Evolutionary conservation across 1,140 invertebrate genomes (phyloP).

Genomic region (Mesaphorura yosii): DNA sequence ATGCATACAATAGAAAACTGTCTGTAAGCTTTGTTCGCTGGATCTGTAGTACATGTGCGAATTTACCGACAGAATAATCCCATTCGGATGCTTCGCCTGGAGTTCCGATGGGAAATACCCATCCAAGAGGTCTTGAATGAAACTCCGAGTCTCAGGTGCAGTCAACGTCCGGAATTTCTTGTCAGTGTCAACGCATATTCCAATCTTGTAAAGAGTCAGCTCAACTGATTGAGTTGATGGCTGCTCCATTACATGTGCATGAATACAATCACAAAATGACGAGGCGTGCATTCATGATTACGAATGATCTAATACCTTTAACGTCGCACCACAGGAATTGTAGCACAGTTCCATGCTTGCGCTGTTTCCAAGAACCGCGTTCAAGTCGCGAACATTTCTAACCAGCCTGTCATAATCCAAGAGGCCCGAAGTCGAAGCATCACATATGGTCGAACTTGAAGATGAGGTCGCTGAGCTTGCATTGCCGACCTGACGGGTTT

Average conservation of each 20-base stretch:
- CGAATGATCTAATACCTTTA: slow-evolving; percentile 22
- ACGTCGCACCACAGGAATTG: slow-evolving; percentile 16
- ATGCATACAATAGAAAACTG: not conserved
- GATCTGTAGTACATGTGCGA: not conserved
- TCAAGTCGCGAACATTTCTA: slow-evolving; percentile 2
- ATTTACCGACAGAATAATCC: slow-evolving; percentile 18
- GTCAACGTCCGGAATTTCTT: slow-evolving; percentile 10
- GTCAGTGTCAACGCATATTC: slow-evolving; percentile 6
- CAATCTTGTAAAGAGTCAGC: slow-evolving; percentile 24
- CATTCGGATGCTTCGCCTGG: slow-evolving; percentile 17
- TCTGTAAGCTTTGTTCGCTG: too few relatives aligned
- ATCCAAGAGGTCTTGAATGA: slow-evolving; percentile 22
- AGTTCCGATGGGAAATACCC: slow-evolving; percentile 25
- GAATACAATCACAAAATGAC: not conserved
- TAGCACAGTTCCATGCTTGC: slow-evolving; percentile 11
- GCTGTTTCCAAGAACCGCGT: slow-evolving; percentile 13
- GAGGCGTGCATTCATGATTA: not conserved
- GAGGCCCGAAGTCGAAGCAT: not conserved
- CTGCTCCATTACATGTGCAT: not conserved
- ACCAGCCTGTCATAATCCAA: slow-evolving; percentile 22
- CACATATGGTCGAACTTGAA: too few relatives aligned
- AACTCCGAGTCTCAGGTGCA: slow-evolving; percentile 2
- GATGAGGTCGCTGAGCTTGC: too few relatives aligned
- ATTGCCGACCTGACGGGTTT: too few relatives aligned
- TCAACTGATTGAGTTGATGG: slow-evolving; percentile 9